Base-by-base conservation (phyloP, 2,888 invertebrate genomes). In the Maniola hyperantus region DNA sequence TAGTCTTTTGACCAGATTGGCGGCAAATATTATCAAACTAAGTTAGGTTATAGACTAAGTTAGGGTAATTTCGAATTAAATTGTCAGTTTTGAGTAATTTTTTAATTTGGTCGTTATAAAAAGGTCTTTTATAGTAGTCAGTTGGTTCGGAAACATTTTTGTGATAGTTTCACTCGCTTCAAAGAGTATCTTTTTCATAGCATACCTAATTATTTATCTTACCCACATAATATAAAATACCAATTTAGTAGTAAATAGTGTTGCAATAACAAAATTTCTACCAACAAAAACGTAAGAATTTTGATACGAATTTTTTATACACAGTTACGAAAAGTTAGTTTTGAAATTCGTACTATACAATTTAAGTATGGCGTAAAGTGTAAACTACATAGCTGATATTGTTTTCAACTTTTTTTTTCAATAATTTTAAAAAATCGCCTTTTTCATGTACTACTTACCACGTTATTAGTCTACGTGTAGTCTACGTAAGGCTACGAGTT, bases 161-260 rank as follows among this genome's bases (percentile, higher is more conserved):
- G 68, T 71, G 63, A 68, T 71, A 72, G 72, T 69, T 71, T 69
- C 72, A 76, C 71, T 82, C 76, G 82, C 79, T 74, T 78, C 78
- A 53, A 83, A 77, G 88, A 84, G 88, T 87, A 86, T 87, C 85
- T 88, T 84, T 80, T 85, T 88, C 84, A 73, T 69, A 68, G 13
- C 6, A 46, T 5, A n/a, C n/a, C n/a, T n/a, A 26, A 26, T 26
- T 26, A 26, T 26, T 26, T 26, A 26, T 26, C 5, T 10, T 7
- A 15, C 10, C 2, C 15, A 46, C 5, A 15, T 46, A n/a, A n/a
- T n/a, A n/a, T 15, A 15, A 2, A 15, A 2, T 44, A 60, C n/a
- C n/a, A 15, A 57, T 34, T 46, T 15, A 36, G 1, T 72, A 64
- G 26, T 26, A 26, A 26, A 59, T 71, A 71, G 73, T 66, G 61